A percentile compares a stretch with the other conserved stretches of the same genome.
Evolutionary conservation across 1,140 invertebrate species (phyloP).

Genomic region (Druon quercuslanigerum): DNA sequence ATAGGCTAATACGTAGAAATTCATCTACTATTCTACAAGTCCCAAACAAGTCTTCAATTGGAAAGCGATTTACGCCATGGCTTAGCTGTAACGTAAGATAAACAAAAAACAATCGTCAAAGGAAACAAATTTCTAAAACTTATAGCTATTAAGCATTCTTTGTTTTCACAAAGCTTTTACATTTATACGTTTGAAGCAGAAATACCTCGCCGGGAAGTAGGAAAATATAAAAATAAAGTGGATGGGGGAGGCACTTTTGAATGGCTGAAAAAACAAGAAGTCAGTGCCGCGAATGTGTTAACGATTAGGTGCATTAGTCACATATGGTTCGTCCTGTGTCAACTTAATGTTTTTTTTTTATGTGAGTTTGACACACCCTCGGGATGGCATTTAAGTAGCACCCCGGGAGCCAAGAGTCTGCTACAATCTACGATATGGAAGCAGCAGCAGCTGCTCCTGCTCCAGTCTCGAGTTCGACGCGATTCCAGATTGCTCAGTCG

Average conservation of each 20-base stretch:
- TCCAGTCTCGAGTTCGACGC: background rate
- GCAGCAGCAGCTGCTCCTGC: background rate
- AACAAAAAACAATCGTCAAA: no score
- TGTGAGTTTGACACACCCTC: slow-evolving; percentile 12
- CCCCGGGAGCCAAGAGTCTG: slow-evolving; percentile 17
- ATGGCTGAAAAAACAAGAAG: background rate
- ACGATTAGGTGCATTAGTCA: slow-evolving; percentile 23
- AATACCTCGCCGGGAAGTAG: no score
- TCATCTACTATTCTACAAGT: no score
- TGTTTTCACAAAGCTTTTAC: no score
- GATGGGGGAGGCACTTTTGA: background rate
- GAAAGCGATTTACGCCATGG: no score
- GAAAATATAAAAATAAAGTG: background rate
- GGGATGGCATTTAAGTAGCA: slow-evolving; percentile 19
- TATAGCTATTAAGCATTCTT: no score
- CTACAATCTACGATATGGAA: background rate
- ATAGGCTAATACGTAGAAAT: no score
- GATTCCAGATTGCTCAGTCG: slow-evolving; percentile 20
- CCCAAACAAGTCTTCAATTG: no score
- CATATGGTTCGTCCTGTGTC: slow-evolving; percentile 10
- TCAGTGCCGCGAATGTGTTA: slow-evolving; percentile 5
- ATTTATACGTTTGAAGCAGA: background rate
- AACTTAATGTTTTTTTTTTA: slow-evolving; percentile 10
- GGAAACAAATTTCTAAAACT: no score
- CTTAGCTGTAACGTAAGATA: no score